Evolutionary conservation across 2,888 invertebrate genomes (phyloP), one percentile per base, ranked within the genome.

Genomic region (Carterocephalus palaemon): DNA sequence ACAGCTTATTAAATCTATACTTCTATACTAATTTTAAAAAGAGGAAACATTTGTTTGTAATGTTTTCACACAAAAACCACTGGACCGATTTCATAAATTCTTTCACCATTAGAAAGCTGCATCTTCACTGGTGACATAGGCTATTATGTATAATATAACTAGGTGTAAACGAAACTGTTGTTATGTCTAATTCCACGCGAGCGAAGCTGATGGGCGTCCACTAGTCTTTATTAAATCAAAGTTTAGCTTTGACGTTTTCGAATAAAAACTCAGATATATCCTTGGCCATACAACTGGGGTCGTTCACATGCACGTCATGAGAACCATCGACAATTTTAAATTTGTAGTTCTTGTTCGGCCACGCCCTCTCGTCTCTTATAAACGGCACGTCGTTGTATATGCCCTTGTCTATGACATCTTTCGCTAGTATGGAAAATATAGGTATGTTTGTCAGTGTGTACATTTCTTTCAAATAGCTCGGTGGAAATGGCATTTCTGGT

Each of bases 241-340:
- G 22, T 8, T 52, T 52, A 8, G 57, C 39, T 8, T 54, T 60
- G 0, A 51, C 4, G 16, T 58, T 67, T 28, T 65, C 60, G 13
- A 71, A 22, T 7, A 80, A 46, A 51, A 79, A 79, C 22, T 60
- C 56, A 0, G 64, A 45, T 3, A 89, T 65, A 48, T 83, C 65
- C 0, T 64, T 64, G 0, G 88, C 88, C 50, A 92, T 81, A 4
- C 61, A 57, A 36, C 85, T 87, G 0, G 91, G 90, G 36, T 83
- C 56, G 26, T 87, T 83, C 9, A 89, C 79, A 59, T 92, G 91
- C 0, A 90, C 76, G 53, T 92, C 90, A 47, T 92, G 92, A 32
- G 82, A 77, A 0, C 91, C 91, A 0, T 79, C 67, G 0, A 90
- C 84, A 1, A 75, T 54, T 51, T 62, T 67, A 2, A 54, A 64